These are phyloP conservation scores for Pristis pectinata DNA, from an alignment of 2,797 vertebrate genomes.

Conservation along the genomic window DNA sequence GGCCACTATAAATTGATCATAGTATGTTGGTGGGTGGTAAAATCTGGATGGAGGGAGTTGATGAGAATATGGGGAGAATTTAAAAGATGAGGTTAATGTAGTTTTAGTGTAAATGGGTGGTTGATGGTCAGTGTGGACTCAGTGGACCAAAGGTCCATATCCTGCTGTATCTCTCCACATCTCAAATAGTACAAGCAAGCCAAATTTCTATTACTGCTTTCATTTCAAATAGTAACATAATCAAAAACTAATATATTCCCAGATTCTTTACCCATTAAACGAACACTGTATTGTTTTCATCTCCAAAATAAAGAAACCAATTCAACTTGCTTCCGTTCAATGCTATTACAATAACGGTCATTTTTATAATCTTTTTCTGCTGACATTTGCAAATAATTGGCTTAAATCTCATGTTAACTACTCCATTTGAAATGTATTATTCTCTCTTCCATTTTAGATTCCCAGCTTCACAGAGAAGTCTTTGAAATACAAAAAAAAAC, in stretches of 20 bases:
- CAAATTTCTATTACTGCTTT: neutral
- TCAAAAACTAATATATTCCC: conserved; percentile 17
- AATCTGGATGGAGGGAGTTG: too few species aligned
- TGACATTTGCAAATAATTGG: neutral
- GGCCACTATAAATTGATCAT: too few species aligned
- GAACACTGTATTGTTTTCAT: neutral
- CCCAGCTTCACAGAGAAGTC: neutral
- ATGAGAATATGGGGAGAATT: too few species aligned
- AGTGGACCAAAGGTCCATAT: too few species aligned
- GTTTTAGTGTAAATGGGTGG: too few species aligned
- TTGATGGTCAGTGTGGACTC: too few species aligned
- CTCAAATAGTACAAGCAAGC: neutral
- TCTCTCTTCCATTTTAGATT: neutral
- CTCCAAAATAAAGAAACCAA: neutral
- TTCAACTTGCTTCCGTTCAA: neutral
- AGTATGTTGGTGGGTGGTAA: too few species aligned
- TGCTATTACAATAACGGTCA: neutral
- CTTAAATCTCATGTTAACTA: neutral
- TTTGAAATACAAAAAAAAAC: too few species aligned
- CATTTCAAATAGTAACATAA: neutral
- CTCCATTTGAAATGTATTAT: neutral
- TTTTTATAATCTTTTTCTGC: neutral
- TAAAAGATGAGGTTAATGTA: too few species aligned
- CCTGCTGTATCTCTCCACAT: too few species aligned
- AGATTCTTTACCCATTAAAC: neutral